Evolutionary conservation across 2,113 vertebrate genomes (phyloP).

Genomic region (Balaenoptera acutorostrata): DNA sequence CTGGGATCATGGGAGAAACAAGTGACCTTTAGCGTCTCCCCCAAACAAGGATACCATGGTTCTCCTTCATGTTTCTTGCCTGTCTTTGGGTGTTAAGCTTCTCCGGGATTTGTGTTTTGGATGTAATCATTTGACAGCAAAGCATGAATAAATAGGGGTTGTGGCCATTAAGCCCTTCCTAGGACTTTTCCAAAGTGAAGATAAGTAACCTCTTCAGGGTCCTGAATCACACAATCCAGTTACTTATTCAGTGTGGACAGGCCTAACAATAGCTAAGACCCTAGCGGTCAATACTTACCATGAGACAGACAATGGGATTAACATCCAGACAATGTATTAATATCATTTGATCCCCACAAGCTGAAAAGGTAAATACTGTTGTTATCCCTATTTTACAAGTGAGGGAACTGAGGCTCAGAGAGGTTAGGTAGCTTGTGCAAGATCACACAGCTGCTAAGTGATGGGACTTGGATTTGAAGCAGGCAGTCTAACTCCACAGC

Average conservation of each 20-base stretch:
- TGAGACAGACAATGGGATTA: neutral
- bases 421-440: neutral
- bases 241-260: neutral
- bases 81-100: neutral
- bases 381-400: neutral
- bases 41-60: neutral
- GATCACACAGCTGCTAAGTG: neutral
- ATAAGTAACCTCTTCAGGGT: neutral
- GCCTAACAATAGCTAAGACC: neutral
- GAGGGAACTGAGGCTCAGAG: neutral
- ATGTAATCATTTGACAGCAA: neutral
- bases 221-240: neutral
- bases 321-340: neutral
- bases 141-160: neutral
- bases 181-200: neutral
- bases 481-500: neutral
- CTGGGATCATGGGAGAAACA: neutral
- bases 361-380: neutral
- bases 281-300: neutral
- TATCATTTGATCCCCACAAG: neutral
- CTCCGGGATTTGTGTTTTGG: neutral
- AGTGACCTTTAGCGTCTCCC: fast-evolving
- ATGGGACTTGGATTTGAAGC: neutral
- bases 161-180: neutral
- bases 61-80: neutral